Percentiles rank a stretch among this genome's conserved stretches.
Evolutionary conservation across 2,797 vertebrate species (phyloP).

Genomic region (Brachyalestes nurse): DNA sequence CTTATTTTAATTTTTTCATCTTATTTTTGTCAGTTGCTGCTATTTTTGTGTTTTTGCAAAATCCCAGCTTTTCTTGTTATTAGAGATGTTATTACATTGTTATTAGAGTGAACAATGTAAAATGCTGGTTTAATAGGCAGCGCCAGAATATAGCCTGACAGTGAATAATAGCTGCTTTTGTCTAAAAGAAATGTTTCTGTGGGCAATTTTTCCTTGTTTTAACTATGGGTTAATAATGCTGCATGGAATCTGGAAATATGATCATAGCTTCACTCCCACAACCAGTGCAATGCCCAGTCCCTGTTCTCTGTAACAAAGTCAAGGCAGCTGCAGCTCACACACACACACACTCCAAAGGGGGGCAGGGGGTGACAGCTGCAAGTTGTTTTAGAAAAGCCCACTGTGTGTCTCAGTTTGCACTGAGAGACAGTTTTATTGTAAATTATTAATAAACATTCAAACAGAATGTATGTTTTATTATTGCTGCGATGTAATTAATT

Average conservation of each 20-base stretch:
- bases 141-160: too few species aligned
- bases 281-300: background rate
- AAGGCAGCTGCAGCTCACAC: constrained; percentile 9
- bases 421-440: background rate
- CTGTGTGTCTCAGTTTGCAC: background rate
- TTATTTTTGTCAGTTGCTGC: too few species aligned
- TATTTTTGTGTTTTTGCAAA: too few species aligned
- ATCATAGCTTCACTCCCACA: background rate
- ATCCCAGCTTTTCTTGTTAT: too few species aligned
- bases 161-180: too few species aligned
- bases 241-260: background rate
- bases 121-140: too few species aligned
- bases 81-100: too few species aligned
- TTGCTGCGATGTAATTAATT: background rate
- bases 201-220: background rate
- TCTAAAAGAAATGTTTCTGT: too few species aligned
- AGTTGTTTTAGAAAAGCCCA: background rate
- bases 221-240: too few species aligned
- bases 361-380: background rate
- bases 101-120: too few species aligned
- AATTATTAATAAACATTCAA: background rate
- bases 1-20: too few species aligned
- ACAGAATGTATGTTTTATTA: background rate
- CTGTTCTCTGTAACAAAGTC: background rate
- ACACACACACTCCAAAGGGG: constrained; percentile 7